Conservation (phyloP, 2,888 invertebrate genomes). For the Polydrusus cervinus region DNA sequence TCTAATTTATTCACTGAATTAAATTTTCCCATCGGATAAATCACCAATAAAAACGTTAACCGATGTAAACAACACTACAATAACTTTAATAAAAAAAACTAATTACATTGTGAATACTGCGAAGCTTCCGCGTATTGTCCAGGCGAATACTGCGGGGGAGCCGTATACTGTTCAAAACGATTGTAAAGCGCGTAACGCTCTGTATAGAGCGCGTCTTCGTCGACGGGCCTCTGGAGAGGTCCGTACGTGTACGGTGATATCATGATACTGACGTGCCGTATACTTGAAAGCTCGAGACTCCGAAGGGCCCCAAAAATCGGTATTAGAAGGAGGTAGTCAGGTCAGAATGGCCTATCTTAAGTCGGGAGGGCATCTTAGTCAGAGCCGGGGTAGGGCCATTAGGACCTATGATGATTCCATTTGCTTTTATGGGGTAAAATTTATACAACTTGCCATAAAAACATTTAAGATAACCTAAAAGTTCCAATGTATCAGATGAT, state of each 20-base stretch:
- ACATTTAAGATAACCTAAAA: constrained; percentile 1
- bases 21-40: background rate
- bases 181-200: constrained; percentile 55
- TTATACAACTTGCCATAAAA: constrained; percentile 23
- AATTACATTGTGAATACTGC: constrained; percentile 52
- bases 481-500: background rate
- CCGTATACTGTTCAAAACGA: constrained; percentile 45
- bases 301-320: constrained; percentile 47
- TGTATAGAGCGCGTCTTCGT: constrained; percentile 49
- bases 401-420: constrained; percentile 25
- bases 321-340: constrained; percentile 59
- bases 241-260: constrained; percentile 63
- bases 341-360: constrained; percentile 60
- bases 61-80: constrained; percentile 18
- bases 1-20: background rate
- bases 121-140: constrained; percentile 49
- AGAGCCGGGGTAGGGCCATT: constrained; percentile 38
- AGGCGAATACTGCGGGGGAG: constrained; percentile 50
- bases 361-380: constrained; percentile 44
- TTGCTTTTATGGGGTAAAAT: constrained; percentile 21
- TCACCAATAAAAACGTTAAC: background rate
- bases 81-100: constrained; percentile 21
- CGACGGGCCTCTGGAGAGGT: constrained; percentile 60
- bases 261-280: constrained; percentile 58
- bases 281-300: constrained; percentile 27